phyloP scores from a whole-genome alignment of 2,113 vertebrate species.

The Eretmochelys imbricata region DNA sequence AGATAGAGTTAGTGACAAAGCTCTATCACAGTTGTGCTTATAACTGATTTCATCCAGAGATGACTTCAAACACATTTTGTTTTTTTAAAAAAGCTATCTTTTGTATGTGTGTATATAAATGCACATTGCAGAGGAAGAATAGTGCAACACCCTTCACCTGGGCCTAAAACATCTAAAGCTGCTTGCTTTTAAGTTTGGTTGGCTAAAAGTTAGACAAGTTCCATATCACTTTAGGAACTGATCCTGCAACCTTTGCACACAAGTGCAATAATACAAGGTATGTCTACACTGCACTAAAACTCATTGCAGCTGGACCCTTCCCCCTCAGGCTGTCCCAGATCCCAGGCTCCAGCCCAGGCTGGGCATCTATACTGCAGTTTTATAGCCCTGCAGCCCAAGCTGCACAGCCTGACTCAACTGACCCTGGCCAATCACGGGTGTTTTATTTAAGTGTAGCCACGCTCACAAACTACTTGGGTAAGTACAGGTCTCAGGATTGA shows the following conservation, averaged over 20 bases:
- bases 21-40: neutral
- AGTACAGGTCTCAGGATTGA: neutral
- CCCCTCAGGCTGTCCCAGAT: neutral
- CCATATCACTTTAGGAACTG: neutral
- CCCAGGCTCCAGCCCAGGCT: neutral
- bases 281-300: neutral
- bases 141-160: neutral
- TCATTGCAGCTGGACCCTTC: neutral
- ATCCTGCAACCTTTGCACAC: neutral
- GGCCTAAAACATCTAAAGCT: neutral
- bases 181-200: neutral
- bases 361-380: neutral
- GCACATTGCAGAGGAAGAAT: neutral
- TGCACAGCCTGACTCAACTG: neutral
- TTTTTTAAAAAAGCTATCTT: neutral
- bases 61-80: neutral
- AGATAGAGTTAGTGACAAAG: fast-evolving
- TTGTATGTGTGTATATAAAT: neutral
- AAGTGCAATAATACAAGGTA: neutral
- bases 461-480: neutral
- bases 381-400: neutral
- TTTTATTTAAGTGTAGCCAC: neutral
- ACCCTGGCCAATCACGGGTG: neutral
- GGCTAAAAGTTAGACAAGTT: neutral
- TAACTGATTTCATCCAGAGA: neutral